These are phyloP conservation scores for Lutjanus argentimaculatus DNA, from an alignment of 2,797 vertebrate genomes.

Conservation along the genomic window DNA sequence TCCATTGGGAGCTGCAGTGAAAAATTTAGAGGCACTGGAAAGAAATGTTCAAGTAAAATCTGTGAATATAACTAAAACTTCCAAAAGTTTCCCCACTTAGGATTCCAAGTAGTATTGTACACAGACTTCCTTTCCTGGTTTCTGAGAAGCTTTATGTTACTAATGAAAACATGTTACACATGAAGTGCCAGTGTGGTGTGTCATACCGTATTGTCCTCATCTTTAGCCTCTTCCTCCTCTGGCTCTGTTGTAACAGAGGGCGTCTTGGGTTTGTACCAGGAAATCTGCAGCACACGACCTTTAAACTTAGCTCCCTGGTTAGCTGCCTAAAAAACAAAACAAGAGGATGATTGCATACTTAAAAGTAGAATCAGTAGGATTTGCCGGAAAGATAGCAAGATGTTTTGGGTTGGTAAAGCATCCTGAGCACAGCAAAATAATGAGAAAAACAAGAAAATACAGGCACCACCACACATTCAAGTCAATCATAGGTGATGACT, in stretches of 20 bases:
- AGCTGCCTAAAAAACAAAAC: constrained; percentile 86
- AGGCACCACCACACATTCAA: too few species aligned
- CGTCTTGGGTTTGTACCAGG: constrained; percentile 98
- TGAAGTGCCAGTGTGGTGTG: background rate
- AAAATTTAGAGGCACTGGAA: constrained; percentile 67
- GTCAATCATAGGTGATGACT: too few species aligned
- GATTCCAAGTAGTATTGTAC: constrained; percentile 3
- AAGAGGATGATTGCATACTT: background rate
- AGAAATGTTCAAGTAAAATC: constrained; percentile 57
- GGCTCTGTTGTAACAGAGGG: constrained; percentile 93
- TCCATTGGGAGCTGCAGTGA: constrained; percentile 66
- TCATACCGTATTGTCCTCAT: constrained; percentile 89
- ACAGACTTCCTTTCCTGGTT: background rate
- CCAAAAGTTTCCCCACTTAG: constrained; percentile 25
- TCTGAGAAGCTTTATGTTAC: background rate
- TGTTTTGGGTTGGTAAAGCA: too few species aligned
- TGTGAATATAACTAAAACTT: constrained; percentile 57
- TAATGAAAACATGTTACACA: background rate
- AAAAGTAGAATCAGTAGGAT: too few species aligned
- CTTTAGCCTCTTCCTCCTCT: constrained; percentile 95
- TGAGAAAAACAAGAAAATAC: too few species aligned
- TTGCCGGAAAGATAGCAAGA: too few species aligned
- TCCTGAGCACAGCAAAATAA: too few species aligned
- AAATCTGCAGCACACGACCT: constrained; percentile 95
- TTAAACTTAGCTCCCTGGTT: constrained; percentile 98